Base-by-base conservation (phyloP, 2,888 invertebrate species). In the Agriotes lineatus region DNA sequence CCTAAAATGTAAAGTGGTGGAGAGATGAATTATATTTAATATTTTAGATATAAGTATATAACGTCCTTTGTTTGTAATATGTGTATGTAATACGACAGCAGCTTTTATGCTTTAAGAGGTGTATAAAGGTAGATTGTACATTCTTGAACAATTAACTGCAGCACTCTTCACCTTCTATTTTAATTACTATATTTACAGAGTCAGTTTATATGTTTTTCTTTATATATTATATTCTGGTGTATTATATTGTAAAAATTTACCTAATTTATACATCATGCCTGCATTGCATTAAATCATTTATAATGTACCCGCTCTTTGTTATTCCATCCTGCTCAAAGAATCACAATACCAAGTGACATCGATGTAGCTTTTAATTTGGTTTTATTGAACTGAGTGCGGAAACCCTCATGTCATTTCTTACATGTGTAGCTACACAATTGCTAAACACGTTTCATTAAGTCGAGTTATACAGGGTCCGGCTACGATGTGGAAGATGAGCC, bases 181-280 rank as follows among this genome's bases (percentile, higher is more conserved):
- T 74, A 63, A 73, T 59, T 56, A 25, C 7, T 25, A 25, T 45
- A 66, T 61, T 70, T 59, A n/a, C n/a, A n/a, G 44, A 50, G 18
- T 62, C 56, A 42, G 14, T 59, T 50, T 39, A 22, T 65, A 60
- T 30, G 37, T 52, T 59, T 64, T 63, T 65, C 72, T 71, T 71
- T 75, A 52, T n/a, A 33, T 67, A 67, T 25, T 25, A 25, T 39
- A 54, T 63, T 63, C 35, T 35, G 54, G 77, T 81, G 82, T 82
- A 81, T 78, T 79, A 82, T 82, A 82, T 79, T 83, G 82, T 83
- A 82, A 79, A 79, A 16, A 39, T 79, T 79, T 72, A 78, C 78
- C 78, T 82, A 77, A 82, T 83, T 82, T 83, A 80, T 82, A 83
- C 80, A 83, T 80, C 80, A 81, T 79, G 80, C 79, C 67, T 78